Base-by-base conservation (phyloP, 2,888 invertebrate species). In the Ptilodon capucinus region DNA sequence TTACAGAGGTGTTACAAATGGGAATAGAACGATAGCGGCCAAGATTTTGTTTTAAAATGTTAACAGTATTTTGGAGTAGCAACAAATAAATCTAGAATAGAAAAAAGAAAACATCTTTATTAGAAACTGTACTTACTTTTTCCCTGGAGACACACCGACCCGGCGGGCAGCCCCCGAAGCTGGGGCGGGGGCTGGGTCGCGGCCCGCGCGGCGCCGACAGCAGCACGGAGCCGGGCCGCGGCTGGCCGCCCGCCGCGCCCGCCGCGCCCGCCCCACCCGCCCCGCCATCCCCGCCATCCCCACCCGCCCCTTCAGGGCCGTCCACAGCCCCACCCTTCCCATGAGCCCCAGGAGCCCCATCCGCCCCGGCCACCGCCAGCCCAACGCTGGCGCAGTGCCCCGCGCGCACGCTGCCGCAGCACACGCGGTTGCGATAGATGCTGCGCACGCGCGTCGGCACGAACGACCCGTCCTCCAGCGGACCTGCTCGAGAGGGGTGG, bases 391-490 rank as follows among this genome's bases (percentile, higher is more conserved):
- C 79, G 43, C 76, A 93, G 81, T 44, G 91, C 62, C 54, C 93
- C 86, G 63, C 97, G 52, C 96, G 93, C 2, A 98, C 98, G 45
- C 94, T 89, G 35, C 97, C 93, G 75, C 98, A 97, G 0, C 98
- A 97, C 5, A 98, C 96, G 60, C 98, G 94, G 84, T 99, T 98
- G 4, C 99, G 92, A 84, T 98, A 97, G 45, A 99, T 94, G 2
- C 97, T 97, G 59, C 95, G 94, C 4, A 99, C 95, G 11, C 90
- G 91, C 0, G 96, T 96, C 7, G 94, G 92, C 42, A 93, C 92
- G 84, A 98, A 99, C 39, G 93, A 92, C 0, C 97, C 97, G 67
- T 95, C 93, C 28, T 94, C 94, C 54, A 96, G 79, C 0, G 97
- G 97, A 2, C 95, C 95, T 93, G 71, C 0, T 35, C 17, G 0